phyloP scores from a whole-genome alignment of 2,797 vertebrate genomes.

The Acipenser ruthenus region DNA sequence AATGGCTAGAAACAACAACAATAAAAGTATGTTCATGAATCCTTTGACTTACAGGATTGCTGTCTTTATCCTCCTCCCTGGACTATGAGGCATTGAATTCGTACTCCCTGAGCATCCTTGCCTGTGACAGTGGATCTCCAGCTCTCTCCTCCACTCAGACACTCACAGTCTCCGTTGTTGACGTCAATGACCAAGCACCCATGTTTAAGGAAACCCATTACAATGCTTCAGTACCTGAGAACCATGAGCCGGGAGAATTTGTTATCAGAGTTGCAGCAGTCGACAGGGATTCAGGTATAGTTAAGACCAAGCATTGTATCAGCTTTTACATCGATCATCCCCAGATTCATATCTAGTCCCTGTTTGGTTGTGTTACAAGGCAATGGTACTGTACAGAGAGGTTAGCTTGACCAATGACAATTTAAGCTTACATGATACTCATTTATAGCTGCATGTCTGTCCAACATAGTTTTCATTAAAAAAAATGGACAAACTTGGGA shows the following conservation, averaged over 20 bases:
- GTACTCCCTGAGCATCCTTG: slow-evolving; percentile 63
- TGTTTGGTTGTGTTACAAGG: too few species aligned
- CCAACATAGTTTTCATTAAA: too few species aligned
- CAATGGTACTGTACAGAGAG: too few species aligned
- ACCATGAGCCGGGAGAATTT: slow-evolving; percentile 59
- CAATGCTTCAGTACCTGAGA: slow-evolving; percentile 66
- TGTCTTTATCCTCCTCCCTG: slow-evolving; percentile 61
- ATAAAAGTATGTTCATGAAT: background rate
- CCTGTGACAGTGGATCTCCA: slow-evolving; percentile 63
- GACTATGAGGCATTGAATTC: slow-evolving; percentile 63
- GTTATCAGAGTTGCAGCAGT: slow-evolving; percentile 66
- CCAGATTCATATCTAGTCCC: too few species aligned
- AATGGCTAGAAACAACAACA: background rate
- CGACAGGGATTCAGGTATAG: slow-evolving; percentile 78
- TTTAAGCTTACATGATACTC: too few species aligned
- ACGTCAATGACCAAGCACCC: slow-evolving; percentile 76
- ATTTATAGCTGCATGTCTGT: too few species aligned
- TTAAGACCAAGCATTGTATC: too few species aligned
- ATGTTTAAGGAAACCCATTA: slow-evolving; percentile 64
- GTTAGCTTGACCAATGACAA: too few species aligned
- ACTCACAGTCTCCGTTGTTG: slow-evolving; percentile 67
- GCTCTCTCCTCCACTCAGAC: slow-evolving; percentile 72
- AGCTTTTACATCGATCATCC: too few species aligned
- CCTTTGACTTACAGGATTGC: slow-evolving; percentile 52
- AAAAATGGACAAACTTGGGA: too few species aligned